Conservation (phyloP, 2,888 invertebrate genomes). For the Xestia xanthographa region DNA sequence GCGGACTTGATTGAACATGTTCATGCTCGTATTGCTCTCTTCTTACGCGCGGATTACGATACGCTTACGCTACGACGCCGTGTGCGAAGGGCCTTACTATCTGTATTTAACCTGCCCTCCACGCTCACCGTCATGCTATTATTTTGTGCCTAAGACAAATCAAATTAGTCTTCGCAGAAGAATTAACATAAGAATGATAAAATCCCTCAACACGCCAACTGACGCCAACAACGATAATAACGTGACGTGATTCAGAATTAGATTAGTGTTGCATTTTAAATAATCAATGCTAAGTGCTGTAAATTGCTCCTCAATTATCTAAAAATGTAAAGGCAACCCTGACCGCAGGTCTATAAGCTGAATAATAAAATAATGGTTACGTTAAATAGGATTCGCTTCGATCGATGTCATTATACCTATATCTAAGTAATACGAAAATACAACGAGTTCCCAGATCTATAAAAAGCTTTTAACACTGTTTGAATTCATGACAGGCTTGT, state of each 20-base stretch:
- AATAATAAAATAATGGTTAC: background rate
- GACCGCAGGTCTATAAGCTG: constrained; percentile 4
- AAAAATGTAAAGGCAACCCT: constrained; percentile 17
- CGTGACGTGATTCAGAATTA: background rate
- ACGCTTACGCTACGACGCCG: too few species aligned
- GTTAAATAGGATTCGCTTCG: background rate
- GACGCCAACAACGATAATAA: background rate
- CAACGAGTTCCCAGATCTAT: background rate
- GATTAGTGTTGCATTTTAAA: constrained; percentile 14
- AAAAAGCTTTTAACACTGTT: background rate
- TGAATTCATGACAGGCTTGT: background rate
- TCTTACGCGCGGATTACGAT: too few species aligned
- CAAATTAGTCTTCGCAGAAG: background rate
- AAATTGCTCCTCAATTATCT: constrained; percentile 21
- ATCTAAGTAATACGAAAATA: background rate
- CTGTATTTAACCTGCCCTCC: background rate
- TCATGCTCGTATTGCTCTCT: too few species aligned
- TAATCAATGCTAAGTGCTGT: constrained; percentile 11
- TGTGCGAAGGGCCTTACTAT: too few species aligned
- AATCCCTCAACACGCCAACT: background rate
- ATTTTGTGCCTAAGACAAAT: background rate
- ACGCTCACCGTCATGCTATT: too few species aligned
- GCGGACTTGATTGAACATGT: too few species aligned
- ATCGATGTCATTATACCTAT: background rate
- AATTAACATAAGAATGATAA: background rate